A percentile compares a stretch with the other conserved stretches of the same genome.
Evolutionary conservation across 2,113 vertebrate genomes (phyloP).

Genomic region (Eleginops maclovinus): DNA sequence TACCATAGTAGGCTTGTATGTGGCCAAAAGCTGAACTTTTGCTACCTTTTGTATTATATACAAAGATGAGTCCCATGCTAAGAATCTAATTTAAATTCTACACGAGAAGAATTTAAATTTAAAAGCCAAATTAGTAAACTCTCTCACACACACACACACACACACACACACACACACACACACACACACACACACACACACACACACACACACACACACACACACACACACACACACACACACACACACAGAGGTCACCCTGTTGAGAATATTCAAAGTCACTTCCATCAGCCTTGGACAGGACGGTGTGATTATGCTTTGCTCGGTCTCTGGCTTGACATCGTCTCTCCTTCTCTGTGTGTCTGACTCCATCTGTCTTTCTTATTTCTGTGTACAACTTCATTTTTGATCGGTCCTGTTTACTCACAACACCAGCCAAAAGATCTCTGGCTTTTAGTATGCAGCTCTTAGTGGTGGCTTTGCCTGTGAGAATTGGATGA

Average conservation of each 20-base stretch:
- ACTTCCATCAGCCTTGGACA: slow-evolving; percentile 21
- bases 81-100: background rate
- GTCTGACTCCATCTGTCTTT: slow-evolving; percentile 9
- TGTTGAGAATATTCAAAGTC: slow-evolving; percentile 27
- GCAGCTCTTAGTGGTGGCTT: slow-evolving; percentile 12
- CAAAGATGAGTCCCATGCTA: background rate
- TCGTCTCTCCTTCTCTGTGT: too few species aligned
- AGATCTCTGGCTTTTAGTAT: slow-evolving; percentile 33
- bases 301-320: slow-evolving; percentile 17
- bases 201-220: background rate
- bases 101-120: background rate
- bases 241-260: slow-evolving; percentile 1
- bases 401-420: slow-evolving; percentile 42
- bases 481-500: slow-evolving; percentile 12
- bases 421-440: slow-evolving; percentile 17
- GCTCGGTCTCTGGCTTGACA: slow-evolving; percentile 13
- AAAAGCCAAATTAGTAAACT: too few species aligned
- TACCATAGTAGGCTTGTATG: background rate
- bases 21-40: background rate
- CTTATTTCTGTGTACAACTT: slow-evolving; percentile 17
- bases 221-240: background rate
- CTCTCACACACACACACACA: background rate
- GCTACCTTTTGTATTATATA: background rate
- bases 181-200: background rate
- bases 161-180: background rate